Base-by-base conservation (phyloP, 2,797 vertebrate genomes). In the Acanthurus tractus region DNA sequence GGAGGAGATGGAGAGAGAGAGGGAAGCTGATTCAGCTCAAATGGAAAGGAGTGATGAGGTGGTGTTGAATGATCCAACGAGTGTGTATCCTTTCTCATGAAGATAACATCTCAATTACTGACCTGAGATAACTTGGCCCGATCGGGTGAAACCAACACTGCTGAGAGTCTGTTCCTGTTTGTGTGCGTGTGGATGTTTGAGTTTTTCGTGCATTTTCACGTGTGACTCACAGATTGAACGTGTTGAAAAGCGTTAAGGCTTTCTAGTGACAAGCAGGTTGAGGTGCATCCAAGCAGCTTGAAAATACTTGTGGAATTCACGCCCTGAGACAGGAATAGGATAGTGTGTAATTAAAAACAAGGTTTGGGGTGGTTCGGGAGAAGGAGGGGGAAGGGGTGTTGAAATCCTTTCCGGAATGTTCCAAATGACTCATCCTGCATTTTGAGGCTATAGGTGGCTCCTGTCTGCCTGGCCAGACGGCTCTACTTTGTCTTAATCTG, bases 271-370 rank as follows among this genome's bases (percentile, higher is more conserved):
- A 52, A 25, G 25, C 49, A 53, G 63, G 77, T 80, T 88, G 84
- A 87, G 49, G 49, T 73, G 75, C 68, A 57, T 83, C 82, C 78
- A 63, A 79, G 82, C 63, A 50, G 79, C 76, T 78, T 85, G 78
- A 78, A 87, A 85, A 82, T 82, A 75, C 87, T 76, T 86, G 88
- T 74, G 92, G 90, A 93, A 93, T 93, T 93, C 82, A 84, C 78
- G 84, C 94, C 91, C 84, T 88, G 12, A 90, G 86, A 93, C 86
- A 82, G 94, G 88, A 95, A 95, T 87, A 89, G 91, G 93, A 94
- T 93, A 94, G 88, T 88, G 87, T 94, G 90, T 94, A 94, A 96
- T 96, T 96, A 95, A 94, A 94, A 90, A 82, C 81, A 86, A 82
- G 84, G 71, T 54, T 14, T 62, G 42, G 56, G 42, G 25, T 53